Percentiles rank a stretch among this genome's conserved stretches.
Evolutionary conservation across 2,797 vertebrate species (phyloP).

Genomic region (Argya squamiceps): DNA sequence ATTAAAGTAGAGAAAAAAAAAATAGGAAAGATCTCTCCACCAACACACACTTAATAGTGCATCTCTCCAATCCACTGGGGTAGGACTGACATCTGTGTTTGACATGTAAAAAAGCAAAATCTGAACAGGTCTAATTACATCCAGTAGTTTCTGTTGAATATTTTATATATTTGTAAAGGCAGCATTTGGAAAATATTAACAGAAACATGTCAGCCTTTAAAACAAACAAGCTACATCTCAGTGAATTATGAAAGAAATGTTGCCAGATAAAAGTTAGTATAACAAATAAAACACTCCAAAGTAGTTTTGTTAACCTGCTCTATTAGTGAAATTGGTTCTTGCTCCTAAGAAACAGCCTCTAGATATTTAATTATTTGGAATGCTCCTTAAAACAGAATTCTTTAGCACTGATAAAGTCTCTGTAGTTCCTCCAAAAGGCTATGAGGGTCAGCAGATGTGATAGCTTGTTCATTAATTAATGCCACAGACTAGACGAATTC

Average conservation of each 20-base stretch:
- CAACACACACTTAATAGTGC: neutral
- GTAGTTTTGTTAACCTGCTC: neutral
- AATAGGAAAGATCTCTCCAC: neutral
- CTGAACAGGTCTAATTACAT: neutral
- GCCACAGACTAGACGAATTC: conserved; percentile 15
- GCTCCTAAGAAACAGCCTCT: neutral
- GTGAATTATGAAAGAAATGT: neutral
- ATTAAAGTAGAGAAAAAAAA: neutral
- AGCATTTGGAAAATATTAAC: neutral
- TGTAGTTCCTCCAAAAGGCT: conserved; percentile 25
- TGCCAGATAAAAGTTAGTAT: neutral
- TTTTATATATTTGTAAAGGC: neutral
- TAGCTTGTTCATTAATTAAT: neutral
- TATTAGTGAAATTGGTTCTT: neutral
- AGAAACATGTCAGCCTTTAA: neutral
- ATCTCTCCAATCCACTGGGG: neutral
- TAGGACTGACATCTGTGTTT: neutral
- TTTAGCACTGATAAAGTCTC: neutral
- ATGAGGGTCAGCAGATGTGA: neutral
- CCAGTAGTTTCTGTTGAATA: neutral
- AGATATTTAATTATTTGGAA: conserved; percentile 1
- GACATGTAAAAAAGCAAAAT: neutral
- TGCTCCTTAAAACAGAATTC: neutral
- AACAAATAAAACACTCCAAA: neutral
- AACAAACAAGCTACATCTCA: neutral